A percentile compares a stretch with the other conserved stretches of the same genome.
These are phyloP conservation scores for Phortica magna DNA, from an alignment of 2,888 invertebrate genomes.

Conservation along the genomic window DNA sequence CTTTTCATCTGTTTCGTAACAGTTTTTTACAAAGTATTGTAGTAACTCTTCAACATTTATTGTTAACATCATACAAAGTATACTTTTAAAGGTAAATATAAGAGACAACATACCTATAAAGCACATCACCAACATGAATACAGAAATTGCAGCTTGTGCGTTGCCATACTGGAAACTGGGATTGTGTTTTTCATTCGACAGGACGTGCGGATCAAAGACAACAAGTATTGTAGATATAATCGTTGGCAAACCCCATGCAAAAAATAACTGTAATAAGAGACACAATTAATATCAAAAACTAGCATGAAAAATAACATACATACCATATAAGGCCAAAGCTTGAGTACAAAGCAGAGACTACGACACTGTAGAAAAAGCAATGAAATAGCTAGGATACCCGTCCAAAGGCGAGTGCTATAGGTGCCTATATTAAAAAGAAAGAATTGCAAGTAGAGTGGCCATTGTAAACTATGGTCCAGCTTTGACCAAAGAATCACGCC, in stretches of 20 bases:
- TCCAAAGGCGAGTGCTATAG: constrained; percentile 91
- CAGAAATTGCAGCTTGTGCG: constrained; percentile 87
- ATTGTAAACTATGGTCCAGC: constrained; percentile 79
- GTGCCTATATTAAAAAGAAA: constrained; percentile 87
- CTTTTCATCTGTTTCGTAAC: constrained; percentile 48
- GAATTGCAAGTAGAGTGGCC: constrained; percentile 87
- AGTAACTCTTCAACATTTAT: neutral
- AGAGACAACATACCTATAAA: constrained; percentile 82
- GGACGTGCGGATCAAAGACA: constrained; percentile 79
- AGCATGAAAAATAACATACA: neutral
- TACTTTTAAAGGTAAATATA: neutral
- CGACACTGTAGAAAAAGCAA: constrained; percentile 90
- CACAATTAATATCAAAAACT: neutral
- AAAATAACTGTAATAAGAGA: constrained; percentile 78
- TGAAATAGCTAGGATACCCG: constrained; percentile 88
- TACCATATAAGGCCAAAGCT: constrained; percentile 85
- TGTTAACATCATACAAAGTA: neutral
- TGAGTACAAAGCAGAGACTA: constrained; percentile 89
- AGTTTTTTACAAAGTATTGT: neutral
- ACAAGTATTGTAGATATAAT: constrained; percentile 84
- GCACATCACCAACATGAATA: constrained; percentile 87
- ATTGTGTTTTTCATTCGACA: constrained; percentile 82
- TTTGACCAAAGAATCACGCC: constrained; percentile 88
- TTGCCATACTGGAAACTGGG: constrained; percentile 89
- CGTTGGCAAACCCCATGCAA: constrained; percentile 84